Conservation (phyloP, 2,888 invertebrate species). For the Macrosiphum euphorbiae region DNA sequence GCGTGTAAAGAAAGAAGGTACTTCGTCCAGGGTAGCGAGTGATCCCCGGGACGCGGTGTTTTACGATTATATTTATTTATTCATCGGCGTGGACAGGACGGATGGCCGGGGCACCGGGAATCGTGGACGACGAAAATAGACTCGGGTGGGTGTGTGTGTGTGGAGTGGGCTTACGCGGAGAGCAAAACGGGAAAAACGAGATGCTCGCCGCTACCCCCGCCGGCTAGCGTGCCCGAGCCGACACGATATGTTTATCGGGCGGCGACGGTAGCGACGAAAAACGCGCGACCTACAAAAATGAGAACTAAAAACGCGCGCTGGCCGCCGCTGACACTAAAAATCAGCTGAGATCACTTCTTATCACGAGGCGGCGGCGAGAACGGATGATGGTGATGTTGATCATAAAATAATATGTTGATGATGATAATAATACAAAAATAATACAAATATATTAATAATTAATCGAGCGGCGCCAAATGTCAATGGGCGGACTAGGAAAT, state of each 20-base stretch:
- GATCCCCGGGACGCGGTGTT: neutral
- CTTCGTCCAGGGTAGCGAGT: neutral
- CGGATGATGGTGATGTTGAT: neutral
- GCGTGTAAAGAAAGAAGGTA: neutral
- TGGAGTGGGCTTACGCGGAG: conserved; percentile 8
- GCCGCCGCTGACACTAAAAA: neutral
- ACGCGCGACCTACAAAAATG: conserved; percentile 47
- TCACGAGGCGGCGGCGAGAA: neutral
- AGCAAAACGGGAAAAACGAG: conserved; percentile 57
- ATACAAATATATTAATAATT: neutral
- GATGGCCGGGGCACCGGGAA: neutral
- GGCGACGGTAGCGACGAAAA: neutral
- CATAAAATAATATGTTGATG: neutral
- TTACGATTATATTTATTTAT: neutral
- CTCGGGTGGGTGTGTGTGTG: neutral
- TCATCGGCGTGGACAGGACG: neutral
- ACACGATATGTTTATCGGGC: neutral
- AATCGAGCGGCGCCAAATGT: neutral
- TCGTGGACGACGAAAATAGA: conserved; percentile 24
- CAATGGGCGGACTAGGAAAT: neutral
- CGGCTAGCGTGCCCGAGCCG: neutral
- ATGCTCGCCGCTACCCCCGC: neutral
- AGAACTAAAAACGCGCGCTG: neutral
- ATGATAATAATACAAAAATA: neutral
- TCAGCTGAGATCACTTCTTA: conserved; percentile 52